Conservation (phyloP, 64 coral and sea anemone species). For the Pocillopora verrucosa region DNA sequence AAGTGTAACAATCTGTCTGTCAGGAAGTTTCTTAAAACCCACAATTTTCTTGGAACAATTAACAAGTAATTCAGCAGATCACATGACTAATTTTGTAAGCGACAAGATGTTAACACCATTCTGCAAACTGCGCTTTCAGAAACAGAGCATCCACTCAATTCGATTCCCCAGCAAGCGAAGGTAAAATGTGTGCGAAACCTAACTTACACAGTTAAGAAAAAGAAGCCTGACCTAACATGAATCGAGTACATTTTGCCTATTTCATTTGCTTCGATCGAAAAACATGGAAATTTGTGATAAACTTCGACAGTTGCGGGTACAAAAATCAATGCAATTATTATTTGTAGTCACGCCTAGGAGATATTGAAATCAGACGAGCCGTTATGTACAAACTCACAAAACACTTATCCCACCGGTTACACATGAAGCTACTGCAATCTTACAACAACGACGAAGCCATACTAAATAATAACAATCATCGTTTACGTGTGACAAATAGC, state of each 20-base stretch:
- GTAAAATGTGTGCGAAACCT: neutral
- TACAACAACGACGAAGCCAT: neutral
- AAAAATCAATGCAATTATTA: neutral
- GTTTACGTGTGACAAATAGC: neutral
- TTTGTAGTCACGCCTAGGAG: slow-evolving; percentile 30
- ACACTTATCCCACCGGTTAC: neutral
- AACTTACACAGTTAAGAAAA: neutral
- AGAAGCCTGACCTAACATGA: neutral
- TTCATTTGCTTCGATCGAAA: neutral
- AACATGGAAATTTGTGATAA: neutral
- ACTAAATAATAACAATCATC: neutral
- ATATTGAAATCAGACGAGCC: slow-evolving; percentile 17
- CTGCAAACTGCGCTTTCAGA: too few relatives aligned
- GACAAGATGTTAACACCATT: too few relatives aligned
- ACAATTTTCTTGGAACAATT: too few relatives aligned
- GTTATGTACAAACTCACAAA: slow-evolving; percentile 1
- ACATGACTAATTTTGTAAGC: too few relatives aligned
- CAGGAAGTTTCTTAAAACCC: too few relatives aligned
- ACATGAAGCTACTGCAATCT: neutral
- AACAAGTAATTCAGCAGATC: too few relatives aligned
- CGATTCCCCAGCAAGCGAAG: too few relatives aligned
- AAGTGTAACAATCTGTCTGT: too few relatives aligned
- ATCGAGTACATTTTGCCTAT: neutral
- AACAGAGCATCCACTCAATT: too few relatives aligned
- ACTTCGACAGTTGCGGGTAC: neutral